A percentile compares a stretch with the other conserved stretches of the same genome.
Conservation (phyloP, 2,797 vertebrate species). For the Oreochromis grahami region DNA sequence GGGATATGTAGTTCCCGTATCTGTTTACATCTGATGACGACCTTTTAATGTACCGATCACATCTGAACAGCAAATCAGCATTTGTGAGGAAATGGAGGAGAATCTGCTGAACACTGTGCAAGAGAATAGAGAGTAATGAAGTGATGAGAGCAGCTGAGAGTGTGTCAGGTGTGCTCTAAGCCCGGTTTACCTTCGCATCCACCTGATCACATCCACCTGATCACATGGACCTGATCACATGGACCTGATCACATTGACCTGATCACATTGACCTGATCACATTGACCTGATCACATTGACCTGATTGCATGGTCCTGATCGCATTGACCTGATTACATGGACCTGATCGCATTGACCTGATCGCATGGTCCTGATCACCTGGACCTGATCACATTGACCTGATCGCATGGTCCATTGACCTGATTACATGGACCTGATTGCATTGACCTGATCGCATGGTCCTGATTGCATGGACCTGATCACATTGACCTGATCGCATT, state of each 20-base stretch:
- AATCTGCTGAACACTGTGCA: background rate
- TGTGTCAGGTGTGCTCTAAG: background rate
- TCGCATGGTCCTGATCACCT: accelerated
- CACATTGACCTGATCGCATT: accelerated
- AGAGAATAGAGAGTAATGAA: background rate
- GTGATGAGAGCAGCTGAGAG: background rate
- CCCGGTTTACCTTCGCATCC: background rate
- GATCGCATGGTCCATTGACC: accelerated
- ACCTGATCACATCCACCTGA: background rate
- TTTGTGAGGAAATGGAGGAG: background rate
- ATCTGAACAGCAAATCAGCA: background rate
- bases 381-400: accelerated
- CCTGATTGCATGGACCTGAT: background rate
- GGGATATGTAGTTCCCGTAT: accelerated
- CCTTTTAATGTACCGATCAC: background rate
- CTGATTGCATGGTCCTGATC: accelerated
- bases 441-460: too few species aligned
- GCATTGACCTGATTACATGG: accelerated
- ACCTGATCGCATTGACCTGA: accelerated
- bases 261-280: accelerated
- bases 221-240: accelerated
- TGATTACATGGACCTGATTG: accelerated
- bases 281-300: accelerated
- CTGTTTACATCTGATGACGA: background rate
- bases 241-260: too few species aligned